Conservation (phyloP, 2,888 invertebrate genomes). For the Dryobota labecula region DNA sequence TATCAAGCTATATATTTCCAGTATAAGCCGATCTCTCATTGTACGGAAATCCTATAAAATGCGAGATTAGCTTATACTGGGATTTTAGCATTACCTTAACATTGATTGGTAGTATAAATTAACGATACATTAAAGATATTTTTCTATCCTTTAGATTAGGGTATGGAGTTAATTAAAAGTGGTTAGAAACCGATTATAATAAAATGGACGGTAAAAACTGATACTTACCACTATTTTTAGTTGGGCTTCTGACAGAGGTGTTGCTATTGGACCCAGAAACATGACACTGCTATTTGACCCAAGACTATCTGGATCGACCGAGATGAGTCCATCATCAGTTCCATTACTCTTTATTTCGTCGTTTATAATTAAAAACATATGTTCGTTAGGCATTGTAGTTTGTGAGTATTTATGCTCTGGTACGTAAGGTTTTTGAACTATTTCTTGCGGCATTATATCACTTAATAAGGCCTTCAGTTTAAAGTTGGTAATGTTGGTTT, state of each 20-base stretch:
- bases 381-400: slow-evolving; percentile 71
- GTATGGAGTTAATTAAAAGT: background rate
- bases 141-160: background rate
- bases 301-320: slow-evolving; percentile 85
- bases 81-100: too few species aligned
- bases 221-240: slow-evolving; percentile 83
- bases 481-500: slow-evolving; percentile 40
- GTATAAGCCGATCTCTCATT: too few species aligned
- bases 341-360: slow-evolving; percentile 83
- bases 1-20: too few species aligned
- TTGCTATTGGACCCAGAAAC: slow-evolving; percentile 83
- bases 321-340: slow-evolving; percentile 79
- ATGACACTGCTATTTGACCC: slow-evolving; percentile 83
- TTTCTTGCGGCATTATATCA: slow-evolving; percentile 60
- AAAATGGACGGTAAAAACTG: background rate
- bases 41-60: too few species aligned
- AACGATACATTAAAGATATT: background rate
- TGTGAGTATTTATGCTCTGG: slow-evolving; percentile 40
- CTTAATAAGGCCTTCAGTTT: slow-evolving; percentile 66
- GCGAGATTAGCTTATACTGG: too few species aligned
- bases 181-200: background rate
- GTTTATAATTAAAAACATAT: slow-evolving; percentile 85
- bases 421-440: slow-evolving; percentile 42
- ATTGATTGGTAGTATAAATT: background rate
- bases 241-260: slow-evolving; percentile 79